Evolutionary conservation across 1,140 invertebrate species (phyloP).

Genomic region (Doryteuthis pealeii): DNA sequence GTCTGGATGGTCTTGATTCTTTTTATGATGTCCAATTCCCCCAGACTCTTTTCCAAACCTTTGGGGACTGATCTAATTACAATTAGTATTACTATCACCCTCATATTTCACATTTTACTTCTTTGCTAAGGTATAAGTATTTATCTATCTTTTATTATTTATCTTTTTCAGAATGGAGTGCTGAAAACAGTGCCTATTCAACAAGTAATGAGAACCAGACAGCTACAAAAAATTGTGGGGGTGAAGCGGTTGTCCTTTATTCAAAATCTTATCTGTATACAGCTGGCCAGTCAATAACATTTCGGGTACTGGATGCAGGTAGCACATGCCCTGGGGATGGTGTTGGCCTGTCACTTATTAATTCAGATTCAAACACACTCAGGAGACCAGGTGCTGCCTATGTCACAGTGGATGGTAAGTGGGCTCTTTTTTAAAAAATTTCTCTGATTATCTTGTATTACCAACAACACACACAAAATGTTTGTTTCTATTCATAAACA

Average conservation of each 20-base stretch:
- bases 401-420: conserved; percentile 41
- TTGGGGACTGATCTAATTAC: too few species aligned
- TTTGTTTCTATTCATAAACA: too few species aligned
- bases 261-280: conserved; percentile 36
- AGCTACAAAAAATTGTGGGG: conserved; percentile 35
- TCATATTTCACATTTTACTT: too few species aligned
- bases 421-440: too few species aligned
- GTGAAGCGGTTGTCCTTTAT: conserved; percentile 40
- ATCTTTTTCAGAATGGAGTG: conserved; percentile 46
- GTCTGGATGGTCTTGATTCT: too few species aligned
- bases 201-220: conserved; percentile 50
- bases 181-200: conserved; percentile 37
- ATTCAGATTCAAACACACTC: conserved; percentile 33
- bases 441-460: too few species aligned
- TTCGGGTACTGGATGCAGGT: conserved; percentile 46
- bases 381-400: conserved; percentile 44
- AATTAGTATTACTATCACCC: too few species aligned
- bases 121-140: not conserved
- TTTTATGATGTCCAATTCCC: too few species aligned
- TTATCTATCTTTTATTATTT: conserved; percentile 18
- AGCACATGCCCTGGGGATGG: conserved; percentile 47
- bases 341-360: conserved; percentile 38
- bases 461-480: too few species aligned
- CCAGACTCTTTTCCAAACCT: too few species aligned
- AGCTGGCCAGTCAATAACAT: conserved; percentile 41